These are phyloP conservation scores for Mus spretus DNA, from an alignment of 2,797 vertebrate genomes.

Conservation along the genomic window DNA sequence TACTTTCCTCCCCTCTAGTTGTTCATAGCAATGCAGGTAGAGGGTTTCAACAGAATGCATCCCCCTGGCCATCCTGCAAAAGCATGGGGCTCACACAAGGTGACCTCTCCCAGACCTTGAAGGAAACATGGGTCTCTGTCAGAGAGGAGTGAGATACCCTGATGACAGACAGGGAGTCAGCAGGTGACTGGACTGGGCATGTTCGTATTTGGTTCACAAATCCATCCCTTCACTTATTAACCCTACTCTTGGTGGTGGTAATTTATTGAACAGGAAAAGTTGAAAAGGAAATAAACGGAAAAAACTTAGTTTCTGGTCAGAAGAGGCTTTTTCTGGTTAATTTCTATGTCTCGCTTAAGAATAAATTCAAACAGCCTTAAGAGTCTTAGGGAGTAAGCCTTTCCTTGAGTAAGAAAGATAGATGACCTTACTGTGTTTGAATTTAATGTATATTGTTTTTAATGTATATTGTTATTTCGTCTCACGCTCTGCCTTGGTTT, in stretches of 20 bases:
- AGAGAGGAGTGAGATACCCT: neutral
- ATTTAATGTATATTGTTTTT: constrained; percentile 34
- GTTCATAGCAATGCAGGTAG: neutral
- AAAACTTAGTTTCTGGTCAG: neutral
- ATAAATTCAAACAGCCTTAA: constrained; percentile 19
- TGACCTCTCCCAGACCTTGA: neutral
- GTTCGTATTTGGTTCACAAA: neutral
- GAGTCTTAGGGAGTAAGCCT: constrained; percentile 15
- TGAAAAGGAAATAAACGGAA: neutral
- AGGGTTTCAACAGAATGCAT: neutral
- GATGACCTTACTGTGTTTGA: neutral
- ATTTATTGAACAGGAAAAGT: neutral
- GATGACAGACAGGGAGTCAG: neutral
- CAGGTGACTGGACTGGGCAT: neutral
- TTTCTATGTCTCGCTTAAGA: neutral
- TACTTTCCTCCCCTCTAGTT: neutral
- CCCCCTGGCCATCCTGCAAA: neutral
- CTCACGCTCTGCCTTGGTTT: neutral
- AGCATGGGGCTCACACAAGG: neutral
- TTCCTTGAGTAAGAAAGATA: neutral
- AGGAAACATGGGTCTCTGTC: neutral
- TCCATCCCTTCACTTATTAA: neutral
- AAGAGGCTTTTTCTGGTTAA: neutral
- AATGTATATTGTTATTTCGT: neutral
- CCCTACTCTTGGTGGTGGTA: neutral